A percentile compares a stretch with the other conserved stretches of the same genome.
These are phyloP conservation scores for Ypsolopha scabrella DNA, from an alignment of 2,888 invertebrate species.

Conservation along the genomic window DNA sequence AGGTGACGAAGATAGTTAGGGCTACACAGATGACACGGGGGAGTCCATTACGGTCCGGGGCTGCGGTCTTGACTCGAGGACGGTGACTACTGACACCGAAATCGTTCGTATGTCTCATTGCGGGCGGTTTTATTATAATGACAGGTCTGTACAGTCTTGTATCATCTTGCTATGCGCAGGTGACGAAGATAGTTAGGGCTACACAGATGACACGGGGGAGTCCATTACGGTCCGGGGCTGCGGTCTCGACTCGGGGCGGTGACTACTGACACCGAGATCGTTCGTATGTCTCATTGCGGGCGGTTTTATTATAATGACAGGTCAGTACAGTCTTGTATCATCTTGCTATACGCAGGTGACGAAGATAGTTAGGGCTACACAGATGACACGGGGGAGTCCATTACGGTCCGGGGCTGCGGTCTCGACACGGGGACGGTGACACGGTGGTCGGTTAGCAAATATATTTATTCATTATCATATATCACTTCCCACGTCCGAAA, in stretches of 20 bases:
- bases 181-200: no score
- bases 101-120: slow-evolving; percentile 98
- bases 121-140: slow-evolving; percentile 91
- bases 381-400: slow-evolving; percentile 84
- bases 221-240: slow-evolving; percentile 92
- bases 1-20: no score
- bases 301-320: slow-evolving; percentile 90
- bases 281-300: slow-evolving; percentile 98
- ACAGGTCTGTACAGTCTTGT: slow-evolving; percentile 64
- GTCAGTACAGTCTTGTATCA: slow-evolving; percentile 37
- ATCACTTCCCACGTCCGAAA: no score
- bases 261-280: slow-evolving; percentile 96
- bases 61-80: slow-evolving; percentile 96
- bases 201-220: slow-evolving; percentile 81
- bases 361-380: no score
- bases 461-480: no score
- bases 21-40: slow-evolving; percentile 79
- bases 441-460: no score
- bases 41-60: slow-evolving; percentile 89
- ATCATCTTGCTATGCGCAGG: no score
- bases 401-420: slow-evolving; percentile 94
- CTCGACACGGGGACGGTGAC: slow-evolving; percentile 93
- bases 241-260: slow-evolving; percentile 93
- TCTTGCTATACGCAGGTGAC: no score
- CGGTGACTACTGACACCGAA: slow-evolving; percentile 95